Evolutionary conservation across 2,113 vertebrate species (phyloP).

Genomic region (Plecturocebus donacophilus): DNA sequence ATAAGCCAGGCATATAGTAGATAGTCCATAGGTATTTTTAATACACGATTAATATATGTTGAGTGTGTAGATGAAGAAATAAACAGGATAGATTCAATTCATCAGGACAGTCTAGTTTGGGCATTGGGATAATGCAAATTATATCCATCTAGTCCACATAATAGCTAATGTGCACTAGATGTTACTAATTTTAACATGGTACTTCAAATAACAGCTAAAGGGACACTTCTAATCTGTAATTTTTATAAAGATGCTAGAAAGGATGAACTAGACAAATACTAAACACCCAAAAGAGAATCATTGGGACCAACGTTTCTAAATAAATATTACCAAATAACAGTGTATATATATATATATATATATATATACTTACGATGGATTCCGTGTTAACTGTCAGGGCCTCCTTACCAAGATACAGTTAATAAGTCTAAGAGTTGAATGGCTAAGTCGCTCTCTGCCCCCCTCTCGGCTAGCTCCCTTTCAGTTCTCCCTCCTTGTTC

Average conservation of each 20-base stretch:
- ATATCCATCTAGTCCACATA: not conserved
- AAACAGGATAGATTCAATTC: not conserved
- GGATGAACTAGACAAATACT: not conserved
- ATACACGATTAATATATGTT: not conserved
- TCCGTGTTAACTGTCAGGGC: not conserved
- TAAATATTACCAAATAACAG: not conserved
- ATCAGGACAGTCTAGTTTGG: not conserved
- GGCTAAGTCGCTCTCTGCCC: not conserved
- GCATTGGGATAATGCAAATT: not conserved
- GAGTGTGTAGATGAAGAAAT: not conserved
- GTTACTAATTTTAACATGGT: not conserved
- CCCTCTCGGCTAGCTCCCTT: not conserved
- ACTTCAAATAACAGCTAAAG: not conserved
- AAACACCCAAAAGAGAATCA: not conserved
- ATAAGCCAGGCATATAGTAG: no score
- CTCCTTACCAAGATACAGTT: not conserved
- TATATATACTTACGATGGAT: not conserved
- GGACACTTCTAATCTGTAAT: not conserved
- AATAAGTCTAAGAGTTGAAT: not conserved
- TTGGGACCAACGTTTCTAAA: not conserved
- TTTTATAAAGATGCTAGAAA: not conserved
- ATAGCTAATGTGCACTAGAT: not conserved
- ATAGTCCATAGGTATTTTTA: not conserved
- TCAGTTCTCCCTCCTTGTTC: rapidly evolving
- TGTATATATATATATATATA: no score